Base-by-base conservation (phyloP, 2,888 invertebrate species). In the Eucera pruinosa region DNA sequence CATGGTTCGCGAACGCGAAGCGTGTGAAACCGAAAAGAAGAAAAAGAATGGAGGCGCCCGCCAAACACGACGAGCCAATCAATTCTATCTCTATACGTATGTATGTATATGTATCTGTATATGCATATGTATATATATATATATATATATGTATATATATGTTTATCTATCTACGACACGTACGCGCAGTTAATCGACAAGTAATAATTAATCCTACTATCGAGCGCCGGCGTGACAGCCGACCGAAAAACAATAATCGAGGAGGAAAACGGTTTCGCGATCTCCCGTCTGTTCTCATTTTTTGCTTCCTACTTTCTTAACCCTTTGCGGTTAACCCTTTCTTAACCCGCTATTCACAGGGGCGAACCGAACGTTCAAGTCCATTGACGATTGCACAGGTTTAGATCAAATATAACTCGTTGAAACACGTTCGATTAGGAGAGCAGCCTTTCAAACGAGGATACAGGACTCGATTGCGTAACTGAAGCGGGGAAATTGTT, bases 141-240 rank as follows among this genome's bases (percentile, higher is more conserved):
- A 23, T 20, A 39, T 55, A 6, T 23, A 2, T 41, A 5, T 7
- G 18, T 20, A 3, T 43, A 2, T 43, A 2, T 13, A 6, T 43
- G 15, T 27, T 5, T 18, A 18, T 58, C 25, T 27, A 58, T 65
- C 68, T 78, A 69, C 65, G 41, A 71, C 64, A 64, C 55, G 65
- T 68, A 47, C 72, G 60, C 62, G 58, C 20, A 39, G 11, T 76
- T 60, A 62, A 74, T 70, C 52, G 57, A 61, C 55, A 67, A 68
- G 67, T 71, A 62, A 80, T 69, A 47, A 74, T 65, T 66, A 74
- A 65, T 45, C 39, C 33, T 61, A 48, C 43, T 54, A 55, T 58
- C 67, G 55, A 68, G 25, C 33, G 65, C 41, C 48, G 66, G 33
- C 52, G 1, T 18, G 36, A 18, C 13, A 15, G 25, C 54, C 61